A percentile compares a stretch with the other conserved stretches of the same genome.
phyloP scores from a whole-genome alignment of 2,113 vertebrate genomes.

The Bufo gargarizans region DNA sequence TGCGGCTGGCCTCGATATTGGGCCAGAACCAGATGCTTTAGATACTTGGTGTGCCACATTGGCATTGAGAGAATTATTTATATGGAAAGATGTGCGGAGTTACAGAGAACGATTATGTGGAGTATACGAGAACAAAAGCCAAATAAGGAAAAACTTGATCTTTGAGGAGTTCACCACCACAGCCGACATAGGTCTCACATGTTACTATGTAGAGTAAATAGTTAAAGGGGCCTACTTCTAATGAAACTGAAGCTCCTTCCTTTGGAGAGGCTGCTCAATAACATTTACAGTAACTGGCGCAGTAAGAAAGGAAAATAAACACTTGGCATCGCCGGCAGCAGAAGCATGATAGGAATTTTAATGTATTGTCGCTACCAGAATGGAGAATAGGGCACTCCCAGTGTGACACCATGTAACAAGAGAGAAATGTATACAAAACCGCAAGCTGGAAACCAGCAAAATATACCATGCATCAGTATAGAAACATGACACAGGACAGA shows the following conservation, averaged over 20 bases:
- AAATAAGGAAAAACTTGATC: neutral
- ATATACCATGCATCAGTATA: slow-evolving; percentile 47
- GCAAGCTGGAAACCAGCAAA: slow-evolving; percentile 39
- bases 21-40: neutral
- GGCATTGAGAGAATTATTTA: neutral
- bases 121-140: neutral
- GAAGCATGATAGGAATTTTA: slow-evolving; percentile 54
- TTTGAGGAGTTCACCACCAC: neutral
- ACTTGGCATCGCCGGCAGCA: slow-evolving; percentile 39
- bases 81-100: neutral
- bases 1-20: neutral
- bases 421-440: slow-evolving; percentile 48
- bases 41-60: neutral
- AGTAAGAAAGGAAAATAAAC: slow-evolving; percentile 53
- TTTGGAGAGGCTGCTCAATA: slow-evolving; percentile 17
- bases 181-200: neutral
- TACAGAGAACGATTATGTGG: neutral
- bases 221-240: slow-evolving; percentile 35
- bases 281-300: slow-evolving; percentile 52
- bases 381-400: slow-evolving; percentile 29
- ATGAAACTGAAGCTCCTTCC: slow-evolving; percentile 16
- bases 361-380: slow-evolving; percentile 55
- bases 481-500: slow-evolving; percentile 43
- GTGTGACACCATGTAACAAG: slow-evolving; percentile 15
- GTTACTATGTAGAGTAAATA: neutral